Evolutionary conservation across 2,888 invertebrate genomes (phyloP).

Genomic region (Zhengitettix transpicula): DNA sequence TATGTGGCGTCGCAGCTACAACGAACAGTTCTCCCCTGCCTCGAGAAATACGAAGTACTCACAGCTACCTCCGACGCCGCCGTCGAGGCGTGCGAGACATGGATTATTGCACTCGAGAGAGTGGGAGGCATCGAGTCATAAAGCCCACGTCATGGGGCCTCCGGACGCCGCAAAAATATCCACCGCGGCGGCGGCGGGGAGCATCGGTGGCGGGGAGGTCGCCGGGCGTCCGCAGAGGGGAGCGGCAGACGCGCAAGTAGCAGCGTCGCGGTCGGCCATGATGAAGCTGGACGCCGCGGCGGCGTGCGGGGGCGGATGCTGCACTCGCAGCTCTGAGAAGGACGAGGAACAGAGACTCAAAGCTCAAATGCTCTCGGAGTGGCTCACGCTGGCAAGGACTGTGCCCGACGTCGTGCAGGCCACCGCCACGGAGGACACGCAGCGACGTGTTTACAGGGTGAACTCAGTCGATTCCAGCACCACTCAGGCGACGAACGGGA

Average conservation of each 20-base stretch:
- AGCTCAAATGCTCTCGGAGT: conserved; percentile 29
- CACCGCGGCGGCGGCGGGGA: not conserved
- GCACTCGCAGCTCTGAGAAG: not conserved
- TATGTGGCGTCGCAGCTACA: conserved; percentile 43
- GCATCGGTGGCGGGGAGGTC: not conserved
- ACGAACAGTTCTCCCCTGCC: conserved; percentile 21
- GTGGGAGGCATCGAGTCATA: not conserved
- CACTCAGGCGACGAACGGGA: not conserved
- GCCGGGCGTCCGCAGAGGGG: conserved; percentile 5
- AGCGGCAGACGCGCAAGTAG: conserved; percentile 7
- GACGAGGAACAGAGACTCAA: conserved; percentile 15
- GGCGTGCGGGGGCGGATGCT: not conserved
- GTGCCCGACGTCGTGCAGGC: not conserved
- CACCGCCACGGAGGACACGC: not conserved
- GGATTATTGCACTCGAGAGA: no score
- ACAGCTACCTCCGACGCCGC: not conserved
- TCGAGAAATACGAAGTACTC: not conserved
- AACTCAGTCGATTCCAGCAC: not conserved
- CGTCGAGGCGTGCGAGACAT: not conserved
- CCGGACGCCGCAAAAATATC: not conserved
- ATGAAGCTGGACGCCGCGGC: not conserved
- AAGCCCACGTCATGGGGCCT: not conserved
- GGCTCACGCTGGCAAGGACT: conserved; percentile 20
- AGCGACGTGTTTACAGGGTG: not conserved
- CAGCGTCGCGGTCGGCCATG: not conserved